Conservation (phyloP, 2,113 vertebrate genomes). For the Lophochroa leadbeateri region DNA sequence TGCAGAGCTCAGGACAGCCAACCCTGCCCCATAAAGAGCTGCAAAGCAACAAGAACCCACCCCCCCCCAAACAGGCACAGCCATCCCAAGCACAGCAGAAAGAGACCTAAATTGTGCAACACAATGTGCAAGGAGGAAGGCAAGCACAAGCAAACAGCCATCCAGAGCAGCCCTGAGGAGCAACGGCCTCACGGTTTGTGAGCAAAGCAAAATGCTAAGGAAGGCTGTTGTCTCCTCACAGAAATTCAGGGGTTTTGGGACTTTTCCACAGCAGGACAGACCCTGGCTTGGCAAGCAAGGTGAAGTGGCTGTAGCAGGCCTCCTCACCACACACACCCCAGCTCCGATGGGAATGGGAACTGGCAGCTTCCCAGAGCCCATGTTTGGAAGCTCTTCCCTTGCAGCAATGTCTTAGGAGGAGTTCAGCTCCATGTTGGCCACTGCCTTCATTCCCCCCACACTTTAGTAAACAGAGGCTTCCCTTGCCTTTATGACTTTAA, state of each 20-base stretch:
- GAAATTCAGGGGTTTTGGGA: background rate
- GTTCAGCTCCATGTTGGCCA: background rate
- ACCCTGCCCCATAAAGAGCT: background rate
- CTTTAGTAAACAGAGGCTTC: background rate
- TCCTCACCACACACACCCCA: background rate
- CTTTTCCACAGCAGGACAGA: background rate
- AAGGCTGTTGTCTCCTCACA: background rate
- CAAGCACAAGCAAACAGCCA: background rate
- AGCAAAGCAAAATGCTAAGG: background rate
- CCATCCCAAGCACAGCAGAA: fast-evolving
- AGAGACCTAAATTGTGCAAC: background rate
- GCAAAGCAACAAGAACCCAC: background rate
- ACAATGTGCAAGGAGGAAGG: fast-evolving
- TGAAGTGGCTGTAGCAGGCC: background rate
- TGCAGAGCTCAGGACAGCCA: background rate
- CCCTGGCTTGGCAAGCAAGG: background rate
- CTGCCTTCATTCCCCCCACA: background rate
- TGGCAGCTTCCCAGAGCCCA: background rate
- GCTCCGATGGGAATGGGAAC: background rate
- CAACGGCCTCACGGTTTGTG: background rate
- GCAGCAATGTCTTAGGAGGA: background rate
- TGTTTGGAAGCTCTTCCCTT: background rate
- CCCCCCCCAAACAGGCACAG: fast-evolving
- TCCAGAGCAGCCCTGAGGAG: background rate
- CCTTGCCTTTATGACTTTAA: background rate